Conservation (phyloP, 2,797 vertebrate genomes). For the Sebastiscus tertius region DNA sequence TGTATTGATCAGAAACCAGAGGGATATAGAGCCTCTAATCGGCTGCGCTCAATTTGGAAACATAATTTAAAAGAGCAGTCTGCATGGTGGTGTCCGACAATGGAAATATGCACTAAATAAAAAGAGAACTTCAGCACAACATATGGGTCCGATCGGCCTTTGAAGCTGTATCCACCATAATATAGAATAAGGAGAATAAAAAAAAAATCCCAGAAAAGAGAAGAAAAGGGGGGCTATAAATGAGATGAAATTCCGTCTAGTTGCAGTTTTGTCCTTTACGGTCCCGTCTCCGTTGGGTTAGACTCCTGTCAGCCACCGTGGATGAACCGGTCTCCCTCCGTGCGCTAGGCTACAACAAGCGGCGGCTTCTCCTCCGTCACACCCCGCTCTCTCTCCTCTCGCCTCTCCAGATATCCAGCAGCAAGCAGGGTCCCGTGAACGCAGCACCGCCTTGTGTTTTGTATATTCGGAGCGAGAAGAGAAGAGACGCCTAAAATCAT, state of each 20-base stretch:
- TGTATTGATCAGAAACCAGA: constrained; percentile 10
- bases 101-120: not conserved
- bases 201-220: constrained; percentile 26
- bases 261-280: constrained; percentile 52
- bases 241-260: constrained; percentile 37
- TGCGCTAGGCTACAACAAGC: constrained; percentile 24
- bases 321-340: constrained; percentile 42
- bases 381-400: constrained; percentile 12
- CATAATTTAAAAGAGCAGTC: constrained; percentile 40
- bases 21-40: constrained; percentile 35
- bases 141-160: constrained; percentile 34
- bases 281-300: constrained; percentile 63
- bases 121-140: constrained; percentile 54
- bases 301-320: constrained; percentile 55
- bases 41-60: constrained; percentile 61
- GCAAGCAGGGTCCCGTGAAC: constrained; percentile 32
- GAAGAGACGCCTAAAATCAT: constrained; percentile 28
- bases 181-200: not conserved
- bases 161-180: constrained; percentile 46
- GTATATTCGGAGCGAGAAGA: constrained; percentile 41
- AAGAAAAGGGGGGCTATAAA: not conserved
- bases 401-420: constrained; percentile 1
- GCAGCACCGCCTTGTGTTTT: constrained; percentile 50
- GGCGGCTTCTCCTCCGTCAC: constrained; percentile 15
- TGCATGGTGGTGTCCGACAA: constrained; percentile 65